phyloP scores from a whole-genome alignment of 2,113 vertebrate genomes.

The Petroica traversi region DNA sequence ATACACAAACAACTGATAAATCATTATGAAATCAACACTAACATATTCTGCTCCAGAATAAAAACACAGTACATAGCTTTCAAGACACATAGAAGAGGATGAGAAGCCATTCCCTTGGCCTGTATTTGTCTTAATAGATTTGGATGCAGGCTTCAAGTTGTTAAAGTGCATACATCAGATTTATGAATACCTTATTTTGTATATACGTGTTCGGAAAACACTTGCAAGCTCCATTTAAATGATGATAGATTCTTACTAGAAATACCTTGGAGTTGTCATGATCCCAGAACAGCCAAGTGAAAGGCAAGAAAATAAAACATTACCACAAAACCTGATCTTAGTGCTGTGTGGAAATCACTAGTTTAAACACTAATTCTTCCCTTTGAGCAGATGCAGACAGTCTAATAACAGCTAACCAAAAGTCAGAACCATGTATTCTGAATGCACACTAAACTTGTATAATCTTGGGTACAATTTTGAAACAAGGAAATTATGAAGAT shows the following conservation, averaged over 20 bases:
- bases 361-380: conserved; percentile 8
- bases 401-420: not conserved
- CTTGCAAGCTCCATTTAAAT: conserved; percentile 34
- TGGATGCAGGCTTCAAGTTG: not conserved
- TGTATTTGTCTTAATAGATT: not conserved
- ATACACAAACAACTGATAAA: not conserved
- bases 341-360: not conserved
- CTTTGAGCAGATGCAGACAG: not conserved
- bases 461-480: not conserved
- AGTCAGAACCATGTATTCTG: not conserved
- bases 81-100: not conserved
- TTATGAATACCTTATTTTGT: not conserved
- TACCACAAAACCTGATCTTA: conserved; percentile 19
- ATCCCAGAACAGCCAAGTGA: conserved; percentile 24
- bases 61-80: not conserved
- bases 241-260: conserved; percentile 20
- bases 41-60: not conserved
- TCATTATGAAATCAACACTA: not conserved
- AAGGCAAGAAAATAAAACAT: not conserved
- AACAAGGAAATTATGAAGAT: not conserved
- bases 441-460: not conserved
- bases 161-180: not conserved
- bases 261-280: conserved; percentile 23
- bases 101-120: not conserved
- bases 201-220: conserved; percentile 10